A percentile compares a stretch with the other conserved stretches of the same genome.
These are phyloP conservation scores for Pocillopora grandis DNA, from an alignment of 92 coral and sea anemone species.

Conservation along the genomic window DNA sequence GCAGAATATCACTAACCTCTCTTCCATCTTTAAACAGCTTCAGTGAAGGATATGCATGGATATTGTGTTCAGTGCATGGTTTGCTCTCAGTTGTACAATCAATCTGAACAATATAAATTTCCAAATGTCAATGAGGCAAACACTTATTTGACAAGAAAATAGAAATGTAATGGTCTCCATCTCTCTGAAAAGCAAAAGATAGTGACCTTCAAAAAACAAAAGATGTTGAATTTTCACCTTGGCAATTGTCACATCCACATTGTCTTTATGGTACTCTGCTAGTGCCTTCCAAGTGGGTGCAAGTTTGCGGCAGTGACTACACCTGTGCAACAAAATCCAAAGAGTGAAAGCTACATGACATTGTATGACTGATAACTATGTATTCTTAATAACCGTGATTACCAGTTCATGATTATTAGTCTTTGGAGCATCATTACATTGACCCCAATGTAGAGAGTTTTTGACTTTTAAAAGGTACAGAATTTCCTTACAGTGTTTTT, in stretches of 20 bases:
- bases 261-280: constrained; percentile 75
- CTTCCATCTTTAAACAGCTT: constrained; percentile 87
- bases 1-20: constrained; percentile 53
- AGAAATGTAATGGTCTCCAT: too few species aligned
- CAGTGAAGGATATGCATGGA: constrained; percentile 82
- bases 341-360: too few species aligned
- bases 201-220: too few species aligned
- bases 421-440: too few species aligned
- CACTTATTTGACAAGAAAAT: too few species aligned
- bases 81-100: constrained; percentile 82
- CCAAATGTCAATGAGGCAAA: not conserved
- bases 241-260: constrained; percentile 78
- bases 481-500: too few species aligned
- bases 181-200: too few species aligned
- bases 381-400: too few species aligned
- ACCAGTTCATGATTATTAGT: too few species aligned
- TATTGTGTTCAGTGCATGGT: constrained; percentile 73
- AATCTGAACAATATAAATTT: constrained; percentile 44
- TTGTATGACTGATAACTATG: too few species aligned
- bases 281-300: constrained; percentile 92
- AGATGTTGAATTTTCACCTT: constrained; percentile 53
- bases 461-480: too few species aligned
- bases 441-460: too few species aligned
- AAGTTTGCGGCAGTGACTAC: constrained; percentile 90
- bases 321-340: constrained; percentile 52